Conservation (phyloP, 2,888 invertebrate genomes). For the Dasysyrphus albostriatus region DNA sequence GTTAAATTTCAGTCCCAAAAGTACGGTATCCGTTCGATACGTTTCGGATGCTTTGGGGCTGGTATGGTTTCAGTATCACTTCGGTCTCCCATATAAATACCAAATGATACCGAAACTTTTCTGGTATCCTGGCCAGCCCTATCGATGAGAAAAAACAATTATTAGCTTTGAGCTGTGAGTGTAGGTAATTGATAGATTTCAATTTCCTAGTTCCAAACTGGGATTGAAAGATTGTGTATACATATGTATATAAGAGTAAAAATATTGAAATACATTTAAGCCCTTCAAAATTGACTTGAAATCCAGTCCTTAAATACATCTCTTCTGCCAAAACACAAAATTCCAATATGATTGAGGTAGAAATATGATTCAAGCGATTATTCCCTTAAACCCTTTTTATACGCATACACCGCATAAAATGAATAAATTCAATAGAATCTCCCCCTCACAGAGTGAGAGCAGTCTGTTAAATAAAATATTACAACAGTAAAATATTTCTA, state of each 20-base stretch:
- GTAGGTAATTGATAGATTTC: too few species aligned
- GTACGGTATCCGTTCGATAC: too few species aligned
- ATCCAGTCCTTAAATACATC: neutral
- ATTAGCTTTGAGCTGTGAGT: too few species aligned
- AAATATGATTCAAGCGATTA: neutral
- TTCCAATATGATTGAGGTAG: neutral
- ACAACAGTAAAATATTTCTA: neutral
- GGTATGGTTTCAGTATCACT: too few species aligned
- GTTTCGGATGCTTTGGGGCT: too few species aligned
- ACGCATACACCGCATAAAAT: neutral
- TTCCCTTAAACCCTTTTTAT: neutral
- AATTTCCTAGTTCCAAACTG: neutral
- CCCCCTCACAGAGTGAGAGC: neutral
- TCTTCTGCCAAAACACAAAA: neutral
- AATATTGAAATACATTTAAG: too few species aligned
- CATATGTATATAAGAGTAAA: too few species aligned
- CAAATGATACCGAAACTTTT: too few species aligned
- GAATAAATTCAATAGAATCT: slow-evolving; percentile 12
- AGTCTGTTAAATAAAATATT: neutral
- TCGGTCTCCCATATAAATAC: too few species aligned
- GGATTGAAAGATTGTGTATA: neutral
- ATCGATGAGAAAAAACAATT: too few species aligned
- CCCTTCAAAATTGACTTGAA: neutral
- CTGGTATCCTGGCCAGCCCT: too few species aligned
- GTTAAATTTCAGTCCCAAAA: too few species aligned